Base-by-base conservation (phyloP, 1,140 invertebrate genomes). In the Thalassaphorura encarpata region DNA sequence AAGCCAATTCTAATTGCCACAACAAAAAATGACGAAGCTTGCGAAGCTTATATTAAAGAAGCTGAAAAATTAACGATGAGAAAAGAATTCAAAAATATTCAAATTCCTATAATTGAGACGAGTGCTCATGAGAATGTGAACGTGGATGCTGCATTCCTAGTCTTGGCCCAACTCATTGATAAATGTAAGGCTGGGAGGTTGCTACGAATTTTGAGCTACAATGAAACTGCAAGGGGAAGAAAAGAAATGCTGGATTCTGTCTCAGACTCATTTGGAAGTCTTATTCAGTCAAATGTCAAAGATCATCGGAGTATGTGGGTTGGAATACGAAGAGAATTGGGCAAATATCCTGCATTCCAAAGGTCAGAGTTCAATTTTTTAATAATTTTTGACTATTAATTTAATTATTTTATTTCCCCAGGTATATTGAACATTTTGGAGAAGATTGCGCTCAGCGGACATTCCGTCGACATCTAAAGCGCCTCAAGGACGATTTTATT, bases 61-160 rank as follows among this genome's bases (percentile, higher is more conserved):
- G 89, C 85, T 0, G 90, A 96, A 67, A 84, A 84, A 67, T 74
- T 97, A 41, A 78, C 92, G 1, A 82, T 83, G 67, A 77, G 90
- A 26, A 95, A 94, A 71, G 93, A 97, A 71, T 94, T 65, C n/a
- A n/a, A n/a, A n/a, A n/a, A n/a, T n/a, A n/a, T n/a, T n/a, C n/a
- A n/a, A n/a, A 88, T 97, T 63, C 82, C 87, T 0, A 74, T 97
- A 41, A 83, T 98, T 31, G 94, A 97, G 76, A 94, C 92, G 0
- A 97, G 92, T 15, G 84, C 93, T 8, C 91, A 97, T 68, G 88
- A 96, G 68, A 97, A 95, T 71, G 89, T 98, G 45, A 99, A 98
- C 72, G 87, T 97, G 18, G 94, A 97, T 69, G 74, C 88, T 58
- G 89, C 93, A 8, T 97, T 97, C 72, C 80, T 97, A 67, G 77